Percentiles rank a stretch among this genome's conserved stretches.
Conservation (phyloP, 2,797 vertebrate species). For the Ambastaia sidthimunki region DNA sequence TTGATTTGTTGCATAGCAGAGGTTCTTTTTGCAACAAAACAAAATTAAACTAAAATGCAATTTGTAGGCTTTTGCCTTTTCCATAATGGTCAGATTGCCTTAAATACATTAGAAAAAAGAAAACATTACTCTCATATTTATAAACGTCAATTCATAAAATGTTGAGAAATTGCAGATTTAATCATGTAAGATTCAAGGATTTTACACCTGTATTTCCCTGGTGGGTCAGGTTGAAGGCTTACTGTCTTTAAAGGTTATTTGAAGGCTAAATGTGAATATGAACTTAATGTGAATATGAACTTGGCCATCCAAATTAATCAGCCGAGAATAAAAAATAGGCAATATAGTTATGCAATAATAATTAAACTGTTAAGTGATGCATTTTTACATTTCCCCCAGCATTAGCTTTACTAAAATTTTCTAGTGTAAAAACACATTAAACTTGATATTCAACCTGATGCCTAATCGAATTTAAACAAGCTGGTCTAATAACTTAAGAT, state of each 20-base stretch:
- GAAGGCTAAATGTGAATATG: neutral
- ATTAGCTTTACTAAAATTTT: neutral
- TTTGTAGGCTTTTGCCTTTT: neutral
- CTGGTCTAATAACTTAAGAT: no score
- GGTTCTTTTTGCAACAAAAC: neutral
- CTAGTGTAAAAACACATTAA: neutral
- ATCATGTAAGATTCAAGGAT: neutral
- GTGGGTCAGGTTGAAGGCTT: neutral
- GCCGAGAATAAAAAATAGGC: neutral
- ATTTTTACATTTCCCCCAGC: neutral
- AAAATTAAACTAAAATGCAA: neutral
- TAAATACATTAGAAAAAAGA: neutral
- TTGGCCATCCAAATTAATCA: neutral
- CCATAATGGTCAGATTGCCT: neutral
- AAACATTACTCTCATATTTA: neutral
- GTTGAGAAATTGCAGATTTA: conserved; percentile 1
- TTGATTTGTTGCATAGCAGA: neutral
- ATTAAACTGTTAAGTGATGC: neutral
- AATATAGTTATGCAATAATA: neutral
- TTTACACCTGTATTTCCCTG: neutral
- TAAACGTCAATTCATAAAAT: neutral
- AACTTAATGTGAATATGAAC: neutral
- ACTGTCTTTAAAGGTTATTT: neutral
- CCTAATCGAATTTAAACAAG: neutral
- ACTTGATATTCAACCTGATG: no score